phyloP scores from a whole-genome alignment of 2,797 vertebrate species.

The Botia almorhae region DNA sequence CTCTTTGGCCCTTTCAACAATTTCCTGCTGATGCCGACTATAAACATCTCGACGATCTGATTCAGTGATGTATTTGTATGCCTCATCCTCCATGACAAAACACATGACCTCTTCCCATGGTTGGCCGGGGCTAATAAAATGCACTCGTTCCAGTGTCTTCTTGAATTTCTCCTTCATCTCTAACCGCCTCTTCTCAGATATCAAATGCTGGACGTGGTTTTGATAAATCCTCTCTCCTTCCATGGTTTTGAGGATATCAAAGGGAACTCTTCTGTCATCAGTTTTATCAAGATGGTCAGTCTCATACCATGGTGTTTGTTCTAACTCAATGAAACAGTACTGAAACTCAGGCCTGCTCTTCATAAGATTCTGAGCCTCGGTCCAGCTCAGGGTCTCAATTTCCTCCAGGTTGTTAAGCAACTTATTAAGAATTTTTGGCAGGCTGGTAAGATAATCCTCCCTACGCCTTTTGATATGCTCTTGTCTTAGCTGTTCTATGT shows the following conservation, averaged over 20 bases:
- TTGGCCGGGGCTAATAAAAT: conserved; percentile 94
- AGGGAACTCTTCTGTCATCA: conserved; percentile 94
- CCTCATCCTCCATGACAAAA: conserved; percentile 97
- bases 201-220: conserved; percentile 93
- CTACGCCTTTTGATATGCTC: conserved; percentile 94
- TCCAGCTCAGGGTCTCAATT: conserved; percentile 92
- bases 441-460: conserved; percentile 93
- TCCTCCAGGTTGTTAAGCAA: conserved; percentile 94
- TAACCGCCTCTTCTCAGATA: conserved; percentile 91
- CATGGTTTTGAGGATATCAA: conserved; percentile 89
- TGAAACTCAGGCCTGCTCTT: conserved; percentile 91
- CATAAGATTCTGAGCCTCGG: conserved; percentile 90
- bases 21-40: conserved; percentile 94
- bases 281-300: conserved; percentile 95
- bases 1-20: conserved; percentile 99
- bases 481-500: conserved; percentile 95
- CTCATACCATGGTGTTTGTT: conserved; percentile 96
- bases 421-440: conserved; percentile 94
- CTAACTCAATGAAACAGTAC: conserved; percentile 93
- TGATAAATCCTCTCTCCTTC: conserved; percentile 95
- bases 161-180: conserved; percentile 99
- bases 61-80: conserved; percentile 96
- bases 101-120: conserved; percentile 98
- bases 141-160: conserved; percentile 96
- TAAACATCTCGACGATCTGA: conserved; percentile 95